Evolutionary conservation across 2,797 vertebrate species (phyloP).

Genomic region (Gadopsis marmoratus): DNA sequence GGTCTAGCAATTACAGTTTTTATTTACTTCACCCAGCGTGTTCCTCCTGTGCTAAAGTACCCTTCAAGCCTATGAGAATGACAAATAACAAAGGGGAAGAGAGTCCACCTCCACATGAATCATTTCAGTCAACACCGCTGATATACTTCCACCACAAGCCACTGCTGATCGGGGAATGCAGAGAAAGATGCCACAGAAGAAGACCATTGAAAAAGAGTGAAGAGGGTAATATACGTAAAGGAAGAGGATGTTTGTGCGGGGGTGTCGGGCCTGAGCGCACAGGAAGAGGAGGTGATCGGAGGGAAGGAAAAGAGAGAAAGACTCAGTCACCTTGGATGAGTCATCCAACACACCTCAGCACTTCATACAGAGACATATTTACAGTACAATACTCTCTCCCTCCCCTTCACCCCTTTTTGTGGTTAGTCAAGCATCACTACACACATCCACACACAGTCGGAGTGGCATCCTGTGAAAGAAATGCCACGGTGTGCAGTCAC

Average conservation of each 20-base stretch:
- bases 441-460: constrained; percentile 27
- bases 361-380: constrained; percentile 50
- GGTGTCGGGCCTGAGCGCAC: constrained; percentile 34
- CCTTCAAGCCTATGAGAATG: constrained; percentile 12
- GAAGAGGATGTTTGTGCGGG: constrained; percentile 30
- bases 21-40: constrained; percentile 30
- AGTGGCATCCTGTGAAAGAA: constrained; percentile 52
- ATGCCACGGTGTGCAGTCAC: constrained; percentile 34
- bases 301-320: constrained; percentile 30
- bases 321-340: constrained; percentile 71
- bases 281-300: constrained; percentile 39
- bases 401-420: constrained; percentile 8
- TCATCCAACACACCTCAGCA: constrained; percentile 63
- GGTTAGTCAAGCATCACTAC: constrained; percentile 54
- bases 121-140: constrained; percentile 31
- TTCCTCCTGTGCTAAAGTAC: constrained; percentile 7
- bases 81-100: constrained; percentile 20
- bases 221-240: constrained; percentile 51
- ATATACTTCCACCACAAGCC: constrained; percentile 8
- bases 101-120: constrained; percentile 51
- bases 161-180: constrained; percentile 3
- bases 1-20: constrained; percentile 29
- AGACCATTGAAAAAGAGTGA: constrained; percentile 20
- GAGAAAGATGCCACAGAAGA: constrained; percentile 19
- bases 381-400: constrained; percentile 37